Base-by-base conservation (phyloP, 1,140 invertebrate species). In the Papilio glaucus region DNA sequence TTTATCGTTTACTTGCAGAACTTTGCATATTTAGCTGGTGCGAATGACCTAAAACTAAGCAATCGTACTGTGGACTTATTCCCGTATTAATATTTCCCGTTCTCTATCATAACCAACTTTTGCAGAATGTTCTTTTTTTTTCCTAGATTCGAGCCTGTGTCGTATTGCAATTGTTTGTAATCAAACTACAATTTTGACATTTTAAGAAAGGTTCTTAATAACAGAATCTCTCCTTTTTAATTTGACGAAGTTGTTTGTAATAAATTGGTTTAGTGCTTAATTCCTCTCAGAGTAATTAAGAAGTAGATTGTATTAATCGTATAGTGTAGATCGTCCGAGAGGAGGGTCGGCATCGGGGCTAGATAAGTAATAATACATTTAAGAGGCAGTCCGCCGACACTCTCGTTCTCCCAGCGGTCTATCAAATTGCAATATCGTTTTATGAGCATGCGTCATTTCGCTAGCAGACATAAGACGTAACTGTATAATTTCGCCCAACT, bases 351-450 rank as follows among this genome's bases (percentile, higher is more conserved):
- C 65, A 67, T 57, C 41, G 80, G 75, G 71, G 65, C 57, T 69
- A 77, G 80, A 82, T 78, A 81, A 81, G 77, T 81, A 82, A 81
- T 84, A 81, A 84, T 77, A 74, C 76, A 82, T 76, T 84, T 77
- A 82, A 84, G 80, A 73, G 77, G 63, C 78, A 76, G 78, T 74
- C 76, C 74, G 71, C 53, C 71, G 67, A 38, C 77, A 74, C 74
- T 77, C 76, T 81, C 75, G 72, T 74, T 77, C 77, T 76, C 77
- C 74, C 74, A 74, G 68, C 75, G 70, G 77, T 77, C 79, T 85
- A 85, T 85, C 82, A 83, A 81, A 83, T 73, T 84, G 79, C 82
- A 81, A 80, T 84, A 81, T 81, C 77, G 71, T 79, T 84, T 84
- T 82, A 83, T 83, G 81, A 76, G 65, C 74, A 53, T 73, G 75